Base-by-base conservation (phyloP, 2,888 invertebrate species). In the Chrysina gloriosa region DNA sequence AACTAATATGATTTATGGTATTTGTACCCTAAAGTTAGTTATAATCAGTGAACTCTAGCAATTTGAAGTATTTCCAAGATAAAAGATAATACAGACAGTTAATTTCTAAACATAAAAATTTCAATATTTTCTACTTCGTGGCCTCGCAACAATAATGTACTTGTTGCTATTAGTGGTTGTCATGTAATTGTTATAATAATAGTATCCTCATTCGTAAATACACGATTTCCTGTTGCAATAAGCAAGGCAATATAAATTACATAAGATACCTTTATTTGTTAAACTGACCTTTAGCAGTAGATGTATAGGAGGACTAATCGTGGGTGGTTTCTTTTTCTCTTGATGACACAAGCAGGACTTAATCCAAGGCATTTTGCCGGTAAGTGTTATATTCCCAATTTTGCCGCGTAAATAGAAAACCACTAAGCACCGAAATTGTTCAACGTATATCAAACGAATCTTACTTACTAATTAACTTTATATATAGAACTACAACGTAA, bases 241-340 rank as follows among this genome's bases (percentile, higher is more conserved):
- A 6, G 42, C 1, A 2, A 42, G 14, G 5, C 2, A 42, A 42
- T 19, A 19, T 19, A 50, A 50, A 50, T 50, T 50, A 11, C 50
- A 27, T 50, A 50, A 50, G 11, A 50, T 27, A 50, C 19, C 19
- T 31, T 11, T 23, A 50, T 58, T 34, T 52, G 42, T 39, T 34
- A 47, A 56, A 69, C 75, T 79, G 81, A 84, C 84, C 84, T 84
- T 84, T 71, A 84, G 77, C 69, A 84, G 76, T 68, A 85, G 79
- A 80, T 85, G 85, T 71, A 85, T 82, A 54, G 85, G 85, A 39
- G 84, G 83, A 75, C 84, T 84, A 74, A 85, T 84, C 36, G 81
- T 80, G 29, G 84, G 84, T 27, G 78, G 72, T 72, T 82, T 83
- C 78, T 84, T 84, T 78, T 83, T 84, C 73, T 84, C 83, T 72